A percentile compares a stretch with the other conserved stretches of the same genome.
These are phyloP conservation scores for Orius insidiosus DNA, from an alignment of 1,140 invertebrate genomes.

Conservation along the genomic window DNA sequence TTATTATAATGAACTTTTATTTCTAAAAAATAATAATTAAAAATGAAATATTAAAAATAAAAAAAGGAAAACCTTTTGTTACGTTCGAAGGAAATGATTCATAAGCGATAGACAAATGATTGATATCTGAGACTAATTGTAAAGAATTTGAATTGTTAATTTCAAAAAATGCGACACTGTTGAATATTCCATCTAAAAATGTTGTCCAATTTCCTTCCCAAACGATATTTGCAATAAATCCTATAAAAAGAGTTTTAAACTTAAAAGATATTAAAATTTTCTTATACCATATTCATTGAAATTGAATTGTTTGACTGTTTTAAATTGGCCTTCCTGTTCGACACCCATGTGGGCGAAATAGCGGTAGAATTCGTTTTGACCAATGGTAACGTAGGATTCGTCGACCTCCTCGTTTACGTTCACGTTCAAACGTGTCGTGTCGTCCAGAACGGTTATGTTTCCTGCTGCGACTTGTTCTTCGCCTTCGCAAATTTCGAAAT, in stretches of 20 bases:
- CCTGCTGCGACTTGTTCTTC: conserved; percentile 2
- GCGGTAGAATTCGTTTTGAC: neutral
- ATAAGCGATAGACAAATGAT: neutral
- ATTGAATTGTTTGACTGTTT: conserved; percentile 1
- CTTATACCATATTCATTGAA: neutral
- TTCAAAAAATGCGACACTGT: conserved; percentile 6
- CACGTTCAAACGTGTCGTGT: neutral
- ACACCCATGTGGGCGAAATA: neutral
- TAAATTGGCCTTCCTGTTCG: neutral
- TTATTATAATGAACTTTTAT: conserved; percentile 9
- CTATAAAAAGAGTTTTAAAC: too few species aligned
- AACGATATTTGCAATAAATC: neutral
- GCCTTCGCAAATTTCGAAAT: conserved; percentile 5
- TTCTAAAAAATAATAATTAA: neutral
- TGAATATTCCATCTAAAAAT: conserved; percentile 10
- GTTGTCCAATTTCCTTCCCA: conserved; percentile 10
- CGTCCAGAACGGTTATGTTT: neutral
- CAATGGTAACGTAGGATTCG: neutral
- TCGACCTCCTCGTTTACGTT: neutral
- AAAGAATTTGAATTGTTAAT: neutral
- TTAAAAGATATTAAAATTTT: too few species aligned
- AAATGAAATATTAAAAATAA: neutral
- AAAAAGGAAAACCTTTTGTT: conserved; percentile 1
- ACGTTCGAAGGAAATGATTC: neutral
- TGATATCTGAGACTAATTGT: neutral